Conservation (phyloP, 2,888 invertebrate species). For the Helobdella robusta region DNA sequence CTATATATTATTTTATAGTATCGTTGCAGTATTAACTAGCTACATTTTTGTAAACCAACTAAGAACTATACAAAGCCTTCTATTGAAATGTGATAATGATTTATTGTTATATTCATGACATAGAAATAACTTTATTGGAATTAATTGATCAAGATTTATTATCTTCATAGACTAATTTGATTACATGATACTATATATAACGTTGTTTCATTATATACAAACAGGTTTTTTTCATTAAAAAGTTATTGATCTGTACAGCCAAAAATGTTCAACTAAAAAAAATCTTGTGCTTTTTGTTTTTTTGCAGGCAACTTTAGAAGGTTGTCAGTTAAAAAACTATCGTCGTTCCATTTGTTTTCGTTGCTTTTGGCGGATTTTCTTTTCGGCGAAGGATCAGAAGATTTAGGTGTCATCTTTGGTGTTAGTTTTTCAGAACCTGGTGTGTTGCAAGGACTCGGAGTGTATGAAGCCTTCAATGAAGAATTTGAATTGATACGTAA, state of each 20-base stretch:
- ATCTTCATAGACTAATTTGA: too few relatives aligned
- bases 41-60: too few relatives aligned
- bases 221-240: background rate
- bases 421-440: constrained; percentile 21
- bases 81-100: too few relatives aligned
- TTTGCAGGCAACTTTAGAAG: constrained; percentile 60
- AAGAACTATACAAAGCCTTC: too few relatives aligned
- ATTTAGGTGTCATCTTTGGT: constrained; percentile 17
- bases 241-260: too few relatives aligned
- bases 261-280: constrained; percentile 56
- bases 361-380: background rate
- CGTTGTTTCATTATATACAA: background rate
- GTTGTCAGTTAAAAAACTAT: constrained; percentile 65
- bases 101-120: too few relatives aligned
- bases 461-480: constrained; percentile 55
- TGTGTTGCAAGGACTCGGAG: constrained; percentile 46
- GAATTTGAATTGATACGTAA: constrained; percentile 55
- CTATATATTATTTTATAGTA: background rate
- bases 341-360: constrained; percentile 46
- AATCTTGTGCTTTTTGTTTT: constrained; percentile 67
- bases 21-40: too few relatives aligned
- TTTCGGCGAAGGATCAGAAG: too few relatives aligned
- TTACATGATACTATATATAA: background rate
- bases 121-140: too few relatives aligned
- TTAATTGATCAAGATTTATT: too few relatives aligned